phyloP scores from a whole-genome alignment of 2,888 invertebrate species.

The Caenorhabditis sp. region DNA sequence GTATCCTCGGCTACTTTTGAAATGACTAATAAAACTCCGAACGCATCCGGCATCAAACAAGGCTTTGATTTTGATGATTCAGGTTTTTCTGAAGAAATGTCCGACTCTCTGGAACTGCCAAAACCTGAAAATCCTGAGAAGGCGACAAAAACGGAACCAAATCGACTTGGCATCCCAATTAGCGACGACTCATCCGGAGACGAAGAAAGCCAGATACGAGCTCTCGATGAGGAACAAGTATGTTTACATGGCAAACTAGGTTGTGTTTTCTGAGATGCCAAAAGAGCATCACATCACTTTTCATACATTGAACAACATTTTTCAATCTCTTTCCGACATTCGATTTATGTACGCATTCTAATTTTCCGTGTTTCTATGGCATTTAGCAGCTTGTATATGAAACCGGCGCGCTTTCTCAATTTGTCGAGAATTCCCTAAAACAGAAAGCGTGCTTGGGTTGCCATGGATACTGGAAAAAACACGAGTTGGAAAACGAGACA shows the following conservation, averaged over 20 bases:
- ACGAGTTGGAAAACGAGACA: not conserved
- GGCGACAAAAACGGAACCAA: conserved; percentile 1
- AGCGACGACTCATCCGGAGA: conserved; percentile 64
- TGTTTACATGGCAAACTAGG: not conserved
- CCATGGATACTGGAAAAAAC: conserved; percentile 17
- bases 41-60: not conserved
- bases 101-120: too few species aligned
- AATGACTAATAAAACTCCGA: not conserved
- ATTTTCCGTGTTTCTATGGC: too few species aligned
- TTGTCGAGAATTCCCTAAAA: too few species aligned
- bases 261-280: not conserved
- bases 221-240: conserved; percentile 62
- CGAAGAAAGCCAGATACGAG: conserved; percentile 49
- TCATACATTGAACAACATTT: conserved; percentile 5
- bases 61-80: not conserved
- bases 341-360: too few species aligned
- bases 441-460: too few species aligned
- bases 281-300: not conserved
- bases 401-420: too few species aligned
- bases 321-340: too few species aligned
- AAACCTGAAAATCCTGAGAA: too few species aligned
- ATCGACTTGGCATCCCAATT: conserved; percentile 36
- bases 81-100: too few species aligned
- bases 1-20: not conserved
- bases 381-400: too few species aligned